These are phyloP conservation scores for Strigops habroptila DNA, from an alignment of 2,113 vertebrate species.

Conservation along the genomic window DNA sequence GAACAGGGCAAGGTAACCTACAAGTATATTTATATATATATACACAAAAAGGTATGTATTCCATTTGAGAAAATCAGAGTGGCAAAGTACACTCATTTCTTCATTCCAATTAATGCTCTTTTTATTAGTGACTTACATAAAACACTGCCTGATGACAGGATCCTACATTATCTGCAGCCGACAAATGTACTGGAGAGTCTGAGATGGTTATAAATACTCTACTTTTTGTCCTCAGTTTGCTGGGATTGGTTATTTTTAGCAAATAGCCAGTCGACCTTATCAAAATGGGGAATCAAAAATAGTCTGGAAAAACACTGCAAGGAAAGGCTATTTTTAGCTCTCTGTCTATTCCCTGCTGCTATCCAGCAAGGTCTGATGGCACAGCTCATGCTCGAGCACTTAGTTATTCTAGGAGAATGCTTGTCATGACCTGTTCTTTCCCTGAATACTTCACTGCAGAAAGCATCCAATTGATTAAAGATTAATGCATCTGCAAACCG, in stretches of 20 bases:
- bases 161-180: conserved; percentile 49
- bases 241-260: conserved; percentile 85
- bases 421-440: conserved; percentile 47
- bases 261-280: conserved; percentile 79
- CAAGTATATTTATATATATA: no score
- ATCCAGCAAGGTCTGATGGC: conserved; percentile 65
- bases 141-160: conserved; percentile 14
- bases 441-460: conserved; percentile 66
- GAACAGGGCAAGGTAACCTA: background rate
- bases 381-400: conserved; percentile 43
- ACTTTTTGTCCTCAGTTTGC: conserved; percentile 81
- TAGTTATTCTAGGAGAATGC: conserved; percentile 63
- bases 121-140: conserved; percentile 63
- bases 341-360: conserved; percentile 64
- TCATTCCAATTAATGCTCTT: conserved; percentile 27
- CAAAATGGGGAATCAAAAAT: conserved; percentile 87
- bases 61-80: background rate
- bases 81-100: background rate
- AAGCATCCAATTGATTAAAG: conserved; percentile 74
- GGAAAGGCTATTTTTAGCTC: conserved; percentile 74
- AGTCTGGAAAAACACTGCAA: conserved; percentile 75
- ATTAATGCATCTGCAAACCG: conserved; percentile 75
- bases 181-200: conserved; percentile 43
- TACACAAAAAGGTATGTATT: background rate
- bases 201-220: conserved; percentile 73